Evolutionary conservation across 2,888 invertebrate species (phyloP).

Genomic region (Toxonevra muliebris): DNA sequence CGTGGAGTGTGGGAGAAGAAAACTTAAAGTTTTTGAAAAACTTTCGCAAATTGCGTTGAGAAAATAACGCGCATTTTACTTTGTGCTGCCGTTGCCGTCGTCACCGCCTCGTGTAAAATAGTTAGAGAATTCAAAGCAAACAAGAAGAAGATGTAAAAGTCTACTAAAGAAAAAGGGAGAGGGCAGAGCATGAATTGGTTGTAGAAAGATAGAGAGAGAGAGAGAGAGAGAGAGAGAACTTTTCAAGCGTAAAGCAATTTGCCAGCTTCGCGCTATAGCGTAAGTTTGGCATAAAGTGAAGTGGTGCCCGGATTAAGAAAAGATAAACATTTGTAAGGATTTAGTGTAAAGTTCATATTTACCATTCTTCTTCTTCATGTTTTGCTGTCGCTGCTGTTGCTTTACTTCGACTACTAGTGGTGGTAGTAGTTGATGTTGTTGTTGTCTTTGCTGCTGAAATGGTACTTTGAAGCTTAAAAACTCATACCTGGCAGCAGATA

Average conservation of each 20-base stretch:
- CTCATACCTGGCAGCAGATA: too few relatives aligned
- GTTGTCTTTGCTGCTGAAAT: too few relatives aligned
- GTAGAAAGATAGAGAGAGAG: too few relatives aligned
- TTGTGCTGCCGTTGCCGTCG: neutral
- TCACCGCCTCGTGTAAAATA: conserved; percentile 11
- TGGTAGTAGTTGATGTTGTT: too few relatives aligned
- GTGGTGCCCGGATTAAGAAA: conserved; percentile 60
- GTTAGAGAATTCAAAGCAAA: neutral
- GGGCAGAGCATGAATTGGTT: neutral
- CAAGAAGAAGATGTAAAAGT: neutral
- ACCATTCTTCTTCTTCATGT: conserved; percentile 11
- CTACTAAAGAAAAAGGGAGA: neutral
- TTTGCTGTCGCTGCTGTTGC: conserved; percentile 15
- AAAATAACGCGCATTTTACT: conserved; percentile 16
- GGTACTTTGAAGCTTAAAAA: too few relatives aligned
- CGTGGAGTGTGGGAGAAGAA: neutral
- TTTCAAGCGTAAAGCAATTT: conserved; percentile 30
- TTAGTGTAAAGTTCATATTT: conserved; percentile 56
- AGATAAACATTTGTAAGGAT: conserved; percentile 65
- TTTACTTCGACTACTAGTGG: too few relatives aligned
- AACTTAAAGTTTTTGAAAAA: neutral
- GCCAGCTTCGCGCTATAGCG: conserved; percentile 24
- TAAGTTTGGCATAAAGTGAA: conserved; percentile 54
- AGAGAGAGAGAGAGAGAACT: too few relatives aligned
- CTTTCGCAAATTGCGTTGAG: conserved; percentile 18